phyloP scores from a whole-genome alignment of 2,888 invertebrate species.

The Sycophila texana region DNA sequence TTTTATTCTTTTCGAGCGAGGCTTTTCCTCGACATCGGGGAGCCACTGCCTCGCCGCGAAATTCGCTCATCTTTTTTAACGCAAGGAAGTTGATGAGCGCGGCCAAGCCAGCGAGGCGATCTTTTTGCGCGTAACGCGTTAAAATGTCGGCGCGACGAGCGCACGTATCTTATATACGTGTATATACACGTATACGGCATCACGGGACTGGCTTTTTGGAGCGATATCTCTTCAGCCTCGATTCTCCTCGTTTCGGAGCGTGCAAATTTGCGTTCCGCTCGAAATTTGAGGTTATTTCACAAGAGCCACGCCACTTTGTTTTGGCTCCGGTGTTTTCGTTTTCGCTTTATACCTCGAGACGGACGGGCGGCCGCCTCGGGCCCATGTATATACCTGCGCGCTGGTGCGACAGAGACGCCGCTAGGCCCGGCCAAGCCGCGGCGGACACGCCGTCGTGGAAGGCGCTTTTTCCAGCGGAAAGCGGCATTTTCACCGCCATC shows the following conservation, averaged over 20 bases:
- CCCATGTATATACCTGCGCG: not conserved
- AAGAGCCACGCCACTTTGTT: constrained; percentile 42
- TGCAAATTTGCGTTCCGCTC: not conserved
- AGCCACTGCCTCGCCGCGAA: not conserved
- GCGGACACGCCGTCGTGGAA: not conserved
- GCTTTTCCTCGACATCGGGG: too few relatives aligned
- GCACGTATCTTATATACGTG: not conserved
- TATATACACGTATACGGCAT: not conserved
- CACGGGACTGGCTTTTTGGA: not conserved
- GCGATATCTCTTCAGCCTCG: not conserved
- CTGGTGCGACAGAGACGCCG: not conserved
- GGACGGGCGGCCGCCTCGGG: not conserved
- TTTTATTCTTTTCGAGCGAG: not conserved
- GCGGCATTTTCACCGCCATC: not conserved
- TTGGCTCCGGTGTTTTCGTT: constrained; percentile 46
- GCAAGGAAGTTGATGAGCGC: too few relatives aligned
- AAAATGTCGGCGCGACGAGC: constrained; percentile 39
- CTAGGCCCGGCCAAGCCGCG: not conserved
- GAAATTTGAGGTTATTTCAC: constrained; percentile 45
- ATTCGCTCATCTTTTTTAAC: not conserved
- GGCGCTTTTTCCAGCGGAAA: constrained; percentile 7
- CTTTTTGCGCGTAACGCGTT: not conserved
- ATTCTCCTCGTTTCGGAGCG: not conserved
- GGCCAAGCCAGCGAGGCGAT: not conserved
- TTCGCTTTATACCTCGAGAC: constrained; percentile 41